These are phyloP conservation scores for Lamellibrachia columna DNA, from an alignment of 2,888 invertebrate species.

Conservation along the genomic window DNA sequence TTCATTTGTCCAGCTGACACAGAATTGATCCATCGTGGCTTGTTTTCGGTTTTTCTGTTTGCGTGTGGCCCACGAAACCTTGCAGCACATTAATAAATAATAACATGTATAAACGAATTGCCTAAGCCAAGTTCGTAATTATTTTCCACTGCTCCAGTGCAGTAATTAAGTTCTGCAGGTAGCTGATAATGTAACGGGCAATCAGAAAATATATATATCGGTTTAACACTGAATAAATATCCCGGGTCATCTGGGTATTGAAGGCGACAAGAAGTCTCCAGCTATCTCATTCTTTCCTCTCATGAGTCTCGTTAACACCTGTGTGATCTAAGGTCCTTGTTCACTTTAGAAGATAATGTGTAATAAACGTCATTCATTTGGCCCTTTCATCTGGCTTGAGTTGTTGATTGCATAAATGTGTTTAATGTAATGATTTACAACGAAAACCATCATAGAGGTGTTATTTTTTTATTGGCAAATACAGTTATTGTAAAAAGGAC, in stretches of 20 bases:
- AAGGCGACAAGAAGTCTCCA: neutral
- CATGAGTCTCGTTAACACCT: neutral
- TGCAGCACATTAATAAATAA: neutral
- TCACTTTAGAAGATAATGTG: neutral
- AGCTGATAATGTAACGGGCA: neutral
- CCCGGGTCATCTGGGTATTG: neutral
- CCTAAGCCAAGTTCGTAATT: neutral
- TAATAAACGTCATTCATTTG: neutral
- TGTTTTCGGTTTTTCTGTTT: neutral
- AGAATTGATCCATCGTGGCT: neutral
- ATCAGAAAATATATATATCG: neutral
- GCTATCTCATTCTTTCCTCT: neutral
- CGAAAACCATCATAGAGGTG: too few species aligned
- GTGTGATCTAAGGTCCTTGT: neutral
- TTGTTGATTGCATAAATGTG: too few species aligned
- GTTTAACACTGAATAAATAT: neutral
- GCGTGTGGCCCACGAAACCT: neutral
- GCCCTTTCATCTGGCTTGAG: too few species aligned
- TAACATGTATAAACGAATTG: neutral
- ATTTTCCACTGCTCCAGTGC: neutral
- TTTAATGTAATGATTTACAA: too few species aligned
- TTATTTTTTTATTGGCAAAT: too few species aligned
- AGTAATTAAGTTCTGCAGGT: neutral
- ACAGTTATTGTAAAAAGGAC: too few species aligned
- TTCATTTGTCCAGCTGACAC: slow-evolving; percentile 16